A percentile compares a stretch with the other conserved stretches of the same genome.
These are phyloP conservation scores for Stramonita haemastoma DNA, from an alignment of 2,888 invertebrate genomes.

Conservation along the genomic window DNA sequence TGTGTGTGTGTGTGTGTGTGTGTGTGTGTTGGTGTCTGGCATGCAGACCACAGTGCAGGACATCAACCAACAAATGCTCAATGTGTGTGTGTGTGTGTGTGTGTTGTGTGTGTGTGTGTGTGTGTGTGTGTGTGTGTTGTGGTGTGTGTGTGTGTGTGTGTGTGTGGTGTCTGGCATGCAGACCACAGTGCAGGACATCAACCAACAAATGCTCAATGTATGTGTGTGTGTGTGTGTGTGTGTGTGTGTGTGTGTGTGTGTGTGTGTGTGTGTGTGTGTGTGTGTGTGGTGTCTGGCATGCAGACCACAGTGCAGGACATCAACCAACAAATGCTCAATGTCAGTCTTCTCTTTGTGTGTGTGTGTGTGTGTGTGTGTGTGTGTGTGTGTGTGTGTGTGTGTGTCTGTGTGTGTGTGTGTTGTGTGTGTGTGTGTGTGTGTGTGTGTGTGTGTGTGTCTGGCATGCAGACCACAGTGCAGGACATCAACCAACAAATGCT, in stretches of 20 bases:
- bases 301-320: constrained; percentile 78
- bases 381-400: not conserved
- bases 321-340: constrained; percentile 74
- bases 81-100: constrained; percentile 52
- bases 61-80: constrained; percentile 75
- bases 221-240: not conserved
- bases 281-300: constrained; percentile 60
- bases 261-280: not conserved
- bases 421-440: not conserved
- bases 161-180: not conserved
- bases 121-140: too few species aligned
- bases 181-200: not conserved
- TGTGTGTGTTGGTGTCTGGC: constrained; percentile 54
- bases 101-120: too few species aligned
- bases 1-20: not conserved
- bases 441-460: constrained; percentile 59
- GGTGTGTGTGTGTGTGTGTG: not conserved
- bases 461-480: constrained; percentile 77
- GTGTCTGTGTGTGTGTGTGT: not conserved
- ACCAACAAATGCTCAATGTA: not conserved
- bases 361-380: constrained; percentile 22
- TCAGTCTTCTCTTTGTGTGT: too few species aligned
- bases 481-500: constrained; percentile 76
- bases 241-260: not conserved
- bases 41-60: constrained; percentile 77